phyloP scores from a whole-genome alignment of 2,113 vertebrate genomes.

The Alexandromys fortis region DNA sequence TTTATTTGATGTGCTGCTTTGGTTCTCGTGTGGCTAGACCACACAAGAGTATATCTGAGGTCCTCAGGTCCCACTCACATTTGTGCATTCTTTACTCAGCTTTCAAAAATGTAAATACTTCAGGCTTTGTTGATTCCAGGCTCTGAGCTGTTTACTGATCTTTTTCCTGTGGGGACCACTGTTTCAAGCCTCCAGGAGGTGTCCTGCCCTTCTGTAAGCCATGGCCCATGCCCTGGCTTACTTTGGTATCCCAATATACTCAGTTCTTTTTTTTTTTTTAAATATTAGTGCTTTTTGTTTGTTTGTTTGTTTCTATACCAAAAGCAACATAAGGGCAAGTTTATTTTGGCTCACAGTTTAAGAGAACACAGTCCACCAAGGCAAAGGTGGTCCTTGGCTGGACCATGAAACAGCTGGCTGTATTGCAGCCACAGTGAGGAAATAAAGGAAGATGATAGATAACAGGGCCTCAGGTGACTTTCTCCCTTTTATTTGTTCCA shows the following conservation, averaged over 20 bases:
- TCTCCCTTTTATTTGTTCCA: background rate
- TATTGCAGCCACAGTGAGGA: background rate
- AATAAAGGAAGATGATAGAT: background rate
- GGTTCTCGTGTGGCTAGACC: background rate
- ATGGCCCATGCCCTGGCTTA: too few relatives aligned
- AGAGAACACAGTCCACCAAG: background rate
- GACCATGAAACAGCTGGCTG: background rate
- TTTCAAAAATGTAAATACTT: constrained; percentile 20
- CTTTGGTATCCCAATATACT: background rate
- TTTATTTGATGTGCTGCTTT: background rate
- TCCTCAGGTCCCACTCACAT: background rate
- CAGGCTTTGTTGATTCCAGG: background rate
- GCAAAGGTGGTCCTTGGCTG: background rate
- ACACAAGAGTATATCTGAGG: background rate
- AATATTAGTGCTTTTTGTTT: background rate
- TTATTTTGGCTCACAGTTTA: background rate
- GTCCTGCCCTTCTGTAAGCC: background rate
- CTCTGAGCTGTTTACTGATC: background rate
- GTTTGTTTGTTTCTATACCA: background rate
- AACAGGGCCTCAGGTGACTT: background rate
- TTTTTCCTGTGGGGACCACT: background rate
- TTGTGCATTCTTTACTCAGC: background rate
- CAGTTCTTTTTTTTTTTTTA: background rate
- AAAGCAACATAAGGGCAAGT: background rate
- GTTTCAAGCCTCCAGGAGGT: background rate